These are phyloP conservation scores for Manis pentadactyla DNA, from an alignment of 2,797 vertebrate species.

Conservation along the genomic window DNA sequence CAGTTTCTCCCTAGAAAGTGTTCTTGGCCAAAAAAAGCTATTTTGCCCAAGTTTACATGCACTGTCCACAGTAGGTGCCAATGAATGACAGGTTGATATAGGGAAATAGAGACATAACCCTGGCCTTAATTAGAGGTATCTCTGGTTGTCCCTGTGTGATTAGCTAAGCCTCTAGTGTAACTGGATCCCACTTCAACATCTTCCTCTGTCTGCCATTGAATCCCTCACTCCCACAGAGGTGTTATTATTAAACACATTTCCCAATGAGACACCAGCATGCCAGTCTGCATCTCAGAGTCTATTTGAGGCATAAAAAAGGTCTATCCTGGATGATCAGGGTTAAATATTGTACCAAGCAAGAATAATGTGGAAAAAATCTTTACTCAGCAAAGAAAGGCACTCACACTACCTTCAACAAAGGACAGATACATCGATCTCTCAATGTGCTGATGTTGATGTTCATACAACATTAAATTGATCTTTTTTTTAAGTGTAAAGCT, in stretches of 20 bases:
- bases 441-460: no score
- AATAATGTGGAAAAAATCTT: no score
- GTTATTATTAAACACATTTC: background rate
- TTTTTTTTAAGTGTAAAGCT: no score
- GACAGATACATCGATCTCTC: no score
- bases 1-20: background rate
- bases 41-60: background rate
- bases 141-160: background rate
- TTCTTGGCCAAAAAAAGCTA: background rate
- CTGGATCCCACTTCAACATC: background rate
- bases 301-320: background rate
- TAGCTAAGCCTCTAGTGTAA: background rate
- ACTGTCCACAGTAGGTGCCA: rapidly evolving
- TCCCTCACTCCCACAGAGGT: background rate
- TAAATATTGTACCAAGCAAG: no score
- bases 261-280: background rate
- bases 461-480: no score
- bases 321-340: no score
- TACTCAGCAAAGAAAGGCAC: no score
- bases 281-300: background rate
- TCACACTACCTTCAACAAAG: no score
- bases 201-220: background rate
- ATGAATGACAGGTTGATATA: background rate
- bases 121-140: background rate
- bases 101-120: background rate